These are phyloP conservation scores for Phenacoccus solenopsis DNA, from an alignment of 1,140 invertebrate species.

Conservation along the genomic window DNA sequence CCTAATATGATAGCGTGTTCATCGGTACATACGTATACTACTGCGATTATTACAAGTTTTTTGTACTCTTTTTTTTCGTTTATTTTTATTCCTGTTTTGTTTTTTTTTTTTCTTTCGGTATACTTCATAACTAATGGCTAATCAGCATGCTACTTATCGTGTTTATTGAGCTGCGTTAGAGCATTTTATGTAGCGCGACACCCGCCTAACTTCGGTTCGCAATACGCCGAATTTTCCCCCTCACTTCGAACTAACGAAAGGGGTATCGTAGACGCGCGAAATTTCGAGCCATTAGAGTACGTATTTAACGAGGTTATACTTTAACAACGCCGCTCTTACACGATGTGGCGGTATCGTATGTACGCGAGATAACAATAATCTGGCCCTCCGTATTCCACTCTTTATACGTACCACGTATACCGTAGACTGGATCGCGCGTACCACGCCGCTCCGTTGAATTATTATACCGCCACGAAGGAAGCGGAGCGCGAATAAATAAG, in stretches of 20 bases:
- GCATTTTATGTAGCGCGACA: not conserved
- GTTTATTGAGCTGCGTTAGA: not conserved
- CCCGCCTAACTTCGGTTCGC: not conserved
- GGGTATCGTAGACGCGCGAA: not conserved
- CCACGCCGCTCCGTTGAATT: no score
- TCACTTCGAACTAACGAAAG: not conserved
- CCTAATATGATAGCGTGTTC: not conserved
- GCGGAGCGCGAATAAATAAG: not conserved
- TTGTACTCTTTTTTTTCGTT: no score
- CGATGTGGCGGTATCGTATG: no score
- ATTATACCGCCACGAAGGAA: not conserved
- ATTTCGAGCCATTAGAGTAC: no score
- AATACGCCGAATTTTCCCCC: not conserved
- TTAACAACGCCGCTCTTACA: no score
- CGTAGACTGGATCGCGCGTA: not conserved
- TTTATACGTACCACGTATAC: not conserved
- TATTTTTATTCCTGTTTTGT: not conserved
- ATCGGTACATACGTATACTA: no score
- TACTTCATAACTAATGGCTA: not conserved
- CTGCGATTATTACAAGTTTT: no score
- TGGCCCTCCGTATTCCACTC: not conserved
- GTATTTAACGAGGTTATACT: no score
- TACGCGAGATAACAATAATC: not conserved
- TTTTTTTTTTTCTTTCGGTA: not conserved
- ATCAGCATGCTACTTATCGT: slow-evolving; percentile 1